Percentiles rank a stretch among this genome's conserved stretches.
Evolutionary conservation across 2,113 vertebrate species (phyloP).

Genomic region (Mormyrus iriodes): DNA sequence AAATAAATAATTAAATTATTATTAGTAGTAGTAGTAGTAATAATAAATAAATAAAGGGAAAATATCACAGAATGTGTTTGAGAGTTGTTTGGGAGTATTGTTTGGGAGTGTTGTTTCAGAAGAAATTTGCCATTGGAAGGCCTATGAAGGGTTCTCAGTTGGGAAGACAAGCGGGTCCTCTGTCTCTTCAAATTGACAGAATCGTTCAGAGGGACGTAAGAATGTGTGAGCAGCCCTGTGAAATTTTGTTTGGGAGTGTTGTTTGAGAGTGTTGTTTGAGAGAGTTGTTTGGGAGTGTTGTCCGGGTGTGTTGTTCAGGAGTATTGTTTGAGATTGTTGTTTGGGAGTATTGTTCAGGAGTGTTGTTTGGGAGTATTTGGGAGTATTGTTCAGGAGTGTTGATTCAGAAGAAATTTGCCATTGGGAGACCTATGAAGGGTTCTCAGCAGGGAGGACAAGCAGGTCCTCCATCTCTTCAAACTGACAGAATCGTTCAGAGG

Average conservation of each 20-base stretch:
- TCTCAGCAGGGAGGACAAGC: not conserved
- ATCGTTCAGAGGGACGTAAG: slow-evolving; percentile 19
- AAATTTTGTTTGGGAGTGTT: too few species aligned
- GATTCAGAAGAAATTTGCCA: not conserved
- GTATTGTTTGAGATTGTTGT: too few species aligned
- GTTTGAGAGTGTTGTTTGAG: too few species aligned
- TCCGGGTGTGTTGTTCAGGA: too few species aligned
- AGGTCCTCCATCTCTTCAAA: not conserved
- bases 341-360: too few species aligned
- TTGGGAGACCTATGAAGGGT: not conserved
- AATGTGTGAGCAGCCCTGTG: slow-evolving; percentile 19
- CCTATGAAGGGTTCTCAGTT: not conserved
- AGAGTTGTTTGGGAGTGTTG: not conserved
- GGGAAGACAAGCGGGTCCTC: not conserved
- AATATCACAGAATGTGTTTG: not conserved
- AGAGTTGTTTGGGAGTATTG: too few species aligned
- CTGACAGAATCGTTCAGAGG: slow-evolving; percentile 22
- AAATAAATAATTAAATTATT: too few species aligned
- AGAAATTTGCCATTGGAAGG: not conserved
- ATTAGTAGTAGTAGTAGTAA: too few species aligned
- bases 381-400: not conserved
- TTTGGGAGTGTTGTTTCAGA: too few species aligned
- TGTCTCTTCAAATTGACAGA: slow-evolving; percentile 11
- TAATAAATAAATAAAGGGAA: not conserved
- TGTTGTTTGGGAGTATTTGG: not conserved